phyloP scores from a whole-genome alignment of 2,797 vertebrate genomes.

The Rhadinocentrus ornatus region DNA sequence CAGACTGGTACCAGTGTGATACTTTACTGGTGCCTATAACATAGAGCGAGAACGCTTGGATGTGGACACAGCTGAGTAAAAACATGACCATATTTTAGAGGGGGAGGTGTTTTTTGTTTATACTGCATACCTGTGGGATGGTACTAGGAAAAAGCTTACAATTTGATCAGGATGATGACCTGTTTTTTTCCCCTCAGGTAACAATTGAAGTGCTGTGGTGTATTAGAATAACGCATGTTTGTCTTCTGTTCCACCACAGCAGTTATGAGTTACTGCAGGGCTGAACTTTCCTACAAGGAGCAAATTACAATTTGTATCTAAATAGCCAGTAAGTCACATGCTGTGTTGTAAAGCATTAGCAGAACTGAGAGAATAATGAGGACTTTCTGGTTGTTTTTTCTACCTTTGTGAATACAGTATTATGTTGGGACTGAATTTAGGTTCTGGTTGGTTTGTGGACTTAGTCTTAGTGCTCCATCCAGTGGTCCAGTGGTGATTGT shows the following conservation, averaged over 20 bases:
- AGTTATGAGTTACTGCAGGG: background rate
- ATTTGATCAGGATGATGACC: background rate
- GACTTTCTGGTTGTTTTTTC: background rate
- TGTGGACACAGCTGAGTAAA: too few species aligned
- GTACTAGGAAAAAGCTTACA: background rate
- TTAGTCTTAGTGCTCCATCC: constrained; percentile 55
- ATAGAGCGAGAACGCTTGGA: background rate
- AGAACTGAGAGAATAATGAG: background rate
- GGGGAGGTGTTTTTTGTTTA: background rate
- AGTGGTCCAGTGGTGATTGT: constrained; percentile 50
- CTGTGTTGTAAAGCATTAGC: background rate
- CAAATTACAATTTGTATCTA: background rate
- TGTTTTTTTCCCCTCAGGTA: background rate
- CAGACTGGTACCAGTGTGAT: background rate
- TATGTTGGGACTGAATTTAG: background rate
- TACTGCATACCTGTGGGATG: background rate
- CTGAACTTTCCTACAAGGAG: background rate
- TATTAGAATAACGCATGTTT: background rate
- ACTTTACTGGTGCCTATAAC: background rate
- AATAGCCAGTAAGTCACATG: background rate
- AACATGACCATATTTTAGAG: background rate
- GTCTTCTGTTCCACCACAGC: background rate
- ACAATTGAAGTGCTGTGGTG: background rate
- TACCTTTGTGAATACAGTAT: background rate
- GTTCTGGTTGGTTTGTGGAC: constrained; percentile 11